Evolutionary conservation across 2,888 invertebrate genomes (phyloP).

Genomic region (Perdita meconis): DNA sequence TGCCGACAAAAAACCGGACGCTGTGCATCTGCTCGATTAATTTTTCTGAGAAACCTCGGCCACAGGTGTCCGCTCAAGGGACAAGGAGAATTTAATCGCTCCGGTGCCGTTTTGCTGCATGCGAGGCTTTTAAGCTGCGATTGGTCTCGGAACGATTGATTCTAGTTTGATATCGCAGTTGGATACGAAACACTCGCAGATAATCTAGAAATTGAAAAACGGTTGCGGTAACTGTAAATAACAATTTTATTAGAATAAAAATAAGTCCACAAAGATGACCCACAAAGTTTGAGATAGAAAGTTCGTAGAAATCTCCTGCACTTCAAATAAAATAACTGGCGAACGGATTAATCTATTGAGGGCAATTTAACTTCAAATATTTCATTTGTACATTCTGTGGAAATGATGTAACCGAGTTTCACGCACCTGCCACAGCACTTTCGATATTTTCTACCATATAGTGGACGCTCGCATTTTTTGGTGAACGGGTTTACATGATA

Average conservation of each 20-base stretch:
- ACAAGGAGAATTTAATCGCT: not conserved
- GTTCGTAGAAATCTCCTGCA: too few species aligned
- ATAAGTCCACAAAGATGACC: too few species aligned
- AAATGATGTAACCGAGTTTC: conserved; percentile 27
- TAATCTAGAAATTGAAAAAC: too few species aligned
- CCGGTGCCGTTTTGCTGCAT: not conserved
- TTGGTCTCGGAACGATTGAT: not conserved
- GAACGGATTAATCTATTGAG: too few species aligned
- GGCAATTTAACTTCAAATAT: too few species aligned
- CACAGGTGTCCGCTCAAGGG: conserved; percentile 11
- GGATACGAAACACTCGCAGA: too few species aligned
- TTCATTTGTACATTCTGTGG: not conserved
- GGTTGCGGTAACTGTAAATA: too few species aligned
- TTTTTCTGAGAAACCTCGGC: conserved; percentile 18
- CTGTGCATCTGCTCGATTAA: conserved; percentile 45
- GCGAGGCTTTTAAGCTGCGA: conserved; percentile 14
- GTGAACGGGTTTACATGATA: conserved; percentile 54
- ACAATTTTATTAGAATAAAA: too few species aligned
- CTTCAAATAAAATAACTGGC: too few species aligned
- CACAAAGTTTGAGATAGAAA: too few species aligned
- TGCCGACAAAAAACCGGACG: conserved; percentile 44
- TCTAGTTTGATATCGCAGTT: too few species aligned
- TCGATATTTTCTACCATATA: conserved; percentile 32
- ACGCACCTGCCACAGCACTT: conserved; percentile 31
- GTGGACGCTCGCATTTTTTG: conserved; percentile 51